Evolutionary conservation across 1,140 invertebrate genomes (phyloP), one percentile per base, ranked within the genome.

Genomic region (Drosophila sturtevanti): DNA sequence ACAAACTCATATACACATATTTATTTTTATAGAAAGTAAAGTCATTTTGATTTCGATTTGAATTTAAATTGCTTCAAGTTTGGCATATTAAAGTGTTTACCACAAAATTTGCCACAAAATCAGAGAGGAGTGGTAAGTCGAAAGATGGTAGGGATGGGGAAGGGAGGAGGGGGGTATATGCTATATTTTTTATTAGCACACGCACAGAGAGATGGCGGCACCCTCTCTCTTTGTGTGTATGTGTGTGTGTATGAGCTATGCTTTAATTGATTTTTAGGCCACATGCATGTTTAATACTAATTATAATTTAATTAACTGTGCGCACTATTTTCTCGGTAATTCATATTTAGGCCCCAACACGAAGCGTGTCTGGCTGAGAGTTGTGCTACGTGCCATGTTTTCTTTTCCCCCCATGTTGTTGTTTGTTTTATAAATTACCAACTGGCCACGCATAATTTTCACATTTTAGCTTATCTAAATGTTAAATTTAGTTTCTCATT

Each of bases 401-500:
- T n/a, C n/a, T n/a, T n/a, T n/a, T n/a, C n/a, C n/a, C n/a, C n/a
- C n/a, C n/a, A n/a, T n/a, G n/a, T n/a, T 65, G 55, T 16, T 89
- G 77, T 90, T 90, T 86, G 79, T 79, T 86, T 90, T 79, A 72
- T 82, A 65, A 90, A 89, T 81, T 79, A 82, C 63, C 61, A 69
- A 14, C 48, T 60, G 79, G 65, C 51, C 51, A 59, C 63, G 87
- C 77, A 90, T 90, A 90, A 90, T 90, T 90, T 82, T 90, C 73
- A 59, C 87, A 90, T 90, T 90, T 67, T 51, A 59, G n/a, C 65
- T 90, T 82, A 90, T 90, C 87, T 90, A 77, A 90, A 90, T 90
- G 86, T 62, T 63, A 75, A 90, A 86, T 90, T 90, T 90, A 90
- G 81, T 80, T 80, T 90, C 90, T 86, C 81, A 90, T 90, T 90